phyloP scores from a whole-genome alignment of 92 coral and sea anemone species.

The Pocillopora grandis region DNA sequence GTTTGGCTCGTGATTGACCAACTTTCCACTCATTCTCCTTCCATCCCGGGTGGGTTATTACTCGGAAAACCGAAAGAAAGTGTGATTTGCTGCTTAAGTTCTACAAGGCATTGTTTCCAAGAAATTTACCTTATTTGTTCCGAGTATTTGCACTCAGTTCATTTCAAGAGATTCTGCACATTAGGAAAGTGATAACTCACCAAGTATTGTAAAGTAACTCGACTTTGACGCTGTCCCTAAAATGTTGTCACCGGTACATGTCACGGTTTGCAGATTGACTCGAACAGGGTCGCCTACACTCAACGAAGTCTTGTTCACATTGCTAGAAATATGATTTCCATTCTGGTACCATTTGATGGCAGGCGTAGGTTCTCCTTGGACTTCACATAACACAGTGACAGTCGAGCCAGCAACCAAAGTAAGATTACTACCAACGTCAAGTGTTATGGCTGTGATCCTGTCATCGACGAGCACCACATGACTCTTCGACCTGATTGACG shows the following conservation, averaged over 20 bases:
- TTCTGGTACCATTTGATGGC: slow-evolving; percentile 64
- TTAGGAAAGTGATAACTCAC: slow-evolving; percentile 29
- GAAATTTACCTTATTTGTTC: too few relatives aligned
- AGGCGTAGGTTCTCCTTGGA: slow-evolving; percentile 73
- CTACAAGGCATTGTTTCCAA: too few relatives aligned
- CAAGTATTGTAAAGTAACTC: slow-evolving; percentile 51
- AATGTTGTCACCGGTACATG: slow-evolving; percentile 56
- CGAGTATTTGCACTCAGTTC: not conserved
- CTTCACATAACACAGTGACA: slow-evolving; percentile 57
- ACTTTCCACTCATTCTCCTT: too few relatives aligned
- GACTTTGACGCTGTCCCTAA: slow-evolving; percentile 49
- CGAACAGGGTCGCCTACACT: slow-evolving; percentile 22
- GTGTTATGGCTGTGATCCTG: slow-evolving; percentile 25
- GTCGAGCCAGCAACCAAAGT: slow-evolving; percentile 52
- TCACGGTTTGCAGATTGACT: slow-evolving; percentile 38
- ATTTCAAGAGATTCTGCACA: not conserved
- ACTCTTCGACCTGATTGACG: slow-evolving; percentile 35
- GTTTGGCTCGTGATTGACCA: too few relatives aligned
- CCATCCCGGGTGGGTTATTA: too few relatives aligned
- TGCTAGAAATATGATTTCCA: slow-evolving; percentile 34
- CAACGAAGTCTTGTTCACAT: slow-evolving; percentile 42
- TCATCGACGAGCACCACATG: slow-evolving; percentile 19
- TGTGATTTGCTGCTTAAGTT: too few relatives aligned
- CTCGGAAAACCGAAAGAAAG: too few relatives aligned
- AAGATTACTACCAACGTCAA: slow-evolving; percentile 52